These are phyloP conservation scores for Heliconius ethilla DNA, from an alignment of 2,888 invertebrate genomes.

Conservation along the genomic window DNA sequence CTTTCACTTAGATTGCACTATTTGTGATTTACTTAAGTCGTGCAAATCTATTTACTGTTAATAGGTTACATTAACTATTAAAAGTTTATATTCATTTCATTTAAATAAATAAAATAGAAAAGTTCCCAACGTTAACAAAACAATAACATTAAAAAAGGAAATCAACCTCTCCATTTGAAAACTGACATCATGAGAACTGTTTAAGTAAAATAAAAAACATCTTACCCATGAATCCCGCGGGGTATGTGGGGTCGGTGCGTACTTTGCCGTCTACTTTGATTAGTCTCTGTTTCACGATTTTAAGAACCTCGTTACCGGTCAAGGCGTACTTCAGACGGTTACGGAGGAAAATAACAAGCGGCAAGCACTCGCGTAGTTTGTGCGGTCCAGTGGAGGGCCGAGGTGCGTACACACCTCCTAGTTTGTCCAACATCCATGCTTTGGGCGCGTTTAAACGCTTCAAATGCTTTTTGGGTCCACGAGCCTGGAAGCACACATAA, in stretches of 20 bases:
- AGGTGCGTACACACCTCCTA: conserved; percentile 98
- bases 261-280: conserved; percentile 99
- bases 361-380: conserved; percentile 97
- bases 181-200: neutral
- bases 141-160: neutral
- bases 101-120: no score
- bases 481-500: conserved; percentile 85
- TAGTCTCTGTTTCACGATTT: conserved; percentile 98
- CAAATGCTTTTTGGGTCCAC: conserved; percentile 99
- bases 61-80: neutral
- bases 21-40: no score
- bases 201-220: conserved; percentile 40
- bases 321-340: conserved; percentile 99
- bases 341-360: conserved; percentile 97
- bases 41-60: no score
- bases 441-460: conserved; percentile 99
- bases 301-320: conserved; percentile 97
- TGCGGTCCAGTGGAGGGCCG: conserved; percentile 99
- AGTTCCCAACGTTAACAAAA: neutral
- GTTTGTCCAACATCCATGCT: conserved; percentile 99
- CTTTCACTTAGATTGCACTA: no score
- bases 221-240: conserved; percentile 99
- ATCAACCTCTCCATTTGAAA: neutral
- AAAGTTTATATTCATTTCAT: neutral
- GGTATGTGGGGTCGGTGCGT: conserved; percentile 97